phyloP scores from a whole-genome alignment of 2,113 vertebrate genomes.

The Centropus bengalensis region DNA sequence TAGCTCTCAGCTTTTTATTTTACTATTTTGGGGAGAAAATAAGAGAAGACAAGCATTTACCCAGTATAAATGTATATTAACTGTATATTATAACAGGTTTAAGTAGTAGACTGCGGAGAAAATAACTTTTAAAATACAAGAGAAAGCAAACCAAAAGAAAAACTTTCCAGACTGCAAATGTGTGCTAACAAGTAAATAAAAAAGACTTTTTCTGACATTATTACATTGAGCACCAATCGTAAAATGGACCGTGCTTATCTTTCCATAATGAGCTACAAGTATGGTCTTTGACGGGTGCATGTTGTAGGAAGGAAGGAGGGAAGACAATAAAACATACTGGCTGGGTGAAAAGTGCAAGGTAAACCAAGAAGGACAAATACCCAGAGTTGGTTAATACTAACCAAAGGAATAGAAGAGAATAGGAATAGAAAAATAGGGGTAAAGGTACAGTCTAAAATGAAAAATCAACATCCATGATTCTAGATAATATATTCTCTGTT shows the following conservation, averaged over 20 bases:
- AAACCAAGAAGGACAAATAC: neutral
- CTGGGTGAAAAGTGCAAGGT: neutral
- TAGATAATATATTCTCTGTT: slow-evolving; percentile 30
- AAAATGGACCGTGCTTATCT: neutral
- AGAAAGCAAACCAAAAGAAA: neutral
- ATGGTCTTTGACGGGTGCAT: neutral
- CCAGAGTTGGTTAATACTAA: neutral
- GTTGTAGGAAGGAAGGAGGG: neutral
- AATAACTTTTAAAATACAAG: neutral
- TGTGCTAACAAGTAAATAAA: neutral
- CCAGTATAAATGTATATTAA: neutral
- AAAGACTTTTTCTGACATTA: neutral
- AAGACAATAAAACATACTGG: neutral
- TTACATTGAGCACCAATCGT: neutral
- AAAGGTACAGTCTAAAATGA: neutral
- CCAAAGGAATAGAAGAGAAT: neutral
- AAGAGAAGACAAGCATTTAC: neutral
- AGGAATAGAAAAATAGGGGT: neutral
- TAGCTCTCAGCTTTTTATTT: slow-evolving; percentile 34
- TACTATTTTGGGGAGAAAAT: neutral
- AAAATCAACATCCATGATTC: slow-evolving; percentile 21
- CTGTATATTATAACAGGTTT: neutral
- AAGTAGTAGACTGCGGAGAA: neutral
- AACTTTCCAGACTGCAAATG: neutral
- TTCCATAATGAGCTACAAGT: neutral